Conservation (phyloP, 2,113 vertebrate species). For the Rhea pennata region DNA sequence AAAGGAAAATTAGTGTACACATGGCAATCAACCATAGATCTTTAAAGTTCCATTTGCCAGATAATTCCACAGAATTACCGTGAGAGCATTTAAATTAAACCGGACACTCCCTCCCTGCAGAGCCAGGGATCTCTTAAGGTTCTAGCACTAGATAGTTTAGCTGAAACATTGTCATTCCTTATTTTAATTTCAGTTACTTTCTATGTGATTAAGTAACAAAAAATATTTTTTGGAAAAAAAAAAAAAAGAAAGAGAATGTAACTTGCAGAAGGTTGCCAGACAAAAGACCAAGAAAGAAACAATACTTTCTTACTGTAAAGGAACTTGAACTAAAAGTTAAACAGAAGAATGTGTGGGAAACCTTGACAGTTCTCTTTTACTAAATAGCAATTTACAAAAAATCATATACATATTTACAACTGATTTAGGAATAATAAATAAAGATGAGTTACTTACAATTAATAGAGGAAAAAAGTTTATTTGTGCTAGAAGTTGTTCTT, state of each 20-base stretch:
- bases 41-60: background rate
- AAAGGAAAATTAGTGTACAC: background rate
- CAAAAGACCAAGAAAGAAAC: background rate
- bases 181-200: background rate
- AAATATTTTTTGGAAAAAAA: background rate
- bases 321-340: constrained; percentile 42
- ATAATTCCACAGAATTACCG: background rate
- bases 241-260: background rate
- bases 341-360: constrained; percentile 11
- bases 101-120: fast-evolving
- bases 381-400: background rate
- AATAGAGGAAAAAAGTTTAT: background rate
- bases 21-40: background rate
- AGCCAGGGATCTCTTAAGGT: background rate
- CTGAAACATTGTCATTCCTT: background rate
- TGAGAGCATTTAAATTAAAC: background rate
- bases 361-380: background rate
- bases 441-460: background rate
- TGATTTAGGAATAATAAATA: background rate
- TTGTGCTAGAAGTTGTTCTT: background rate
- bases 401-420: background rate
- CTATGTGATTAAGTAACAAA: background rate
- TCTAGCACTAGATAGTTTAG: background rate
- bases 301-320: background rate
- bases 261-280: background rate